Conservation (phyloP, 2,888 invertebrate species). For the Notocelia uddmanniana region DNA sequence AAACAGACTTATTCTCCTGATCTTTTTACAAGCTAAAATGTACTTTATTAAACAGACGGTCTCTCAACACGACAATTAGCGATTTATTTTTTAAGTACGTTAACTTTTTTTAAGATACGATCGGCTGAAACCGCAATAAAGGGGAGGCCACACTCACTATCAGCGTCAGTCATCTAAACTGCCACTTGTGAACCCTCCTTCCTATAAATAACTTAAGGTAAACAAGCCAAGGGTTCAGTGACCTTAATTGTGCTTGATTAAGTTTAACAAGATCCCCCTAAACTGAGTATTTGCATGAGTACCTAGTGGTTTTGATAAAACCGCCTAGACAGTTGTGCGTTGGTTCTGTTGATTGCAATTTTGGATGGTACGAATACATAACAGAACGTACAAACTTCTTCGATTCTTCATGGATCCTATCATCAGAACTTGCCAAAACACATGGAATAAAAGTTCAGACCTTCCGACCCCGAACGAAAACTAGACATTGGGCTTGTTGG, state of each 20-base stretch:
- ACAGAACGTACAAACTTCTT: too few relatives aligned
- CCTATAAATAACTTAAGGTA: conserved; percentile 30
- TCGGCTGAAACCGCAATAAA: conserved; percentile 3
- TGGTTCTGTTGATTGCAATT: too few relatives aligned
- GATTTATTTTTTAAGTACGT: background rate
- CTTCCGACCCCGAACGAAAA: too few relatives aligned
- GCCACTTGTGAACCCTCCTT: conserved; percentile 15
- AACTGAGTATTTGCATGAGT: background rate
- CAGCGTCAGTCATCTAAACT: conserved; percentile 20
- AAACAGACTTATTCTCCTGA: too few relatives aligned
- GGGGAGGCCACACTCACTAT: conserved; percentile 26
- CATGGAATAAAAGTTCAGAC: too few relatives aligned
- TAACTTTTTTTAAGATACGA: conserved; percentile 26
- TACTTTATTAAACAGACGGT: background rate
- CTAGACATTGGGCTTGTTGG: too few relatives aligned
- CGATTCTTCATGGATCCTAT: too few relatives aligned
- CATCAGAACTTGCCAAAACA: too few relatives aligned
- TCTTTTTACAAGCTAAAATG: background rate
- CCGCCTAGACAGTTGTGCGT: too few relatives aligned
- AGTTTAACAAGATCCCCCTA: background rate
- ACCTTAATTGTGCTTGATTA: conserved; percentile 17
- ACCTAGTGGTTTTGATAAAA: too few relatives aligned
- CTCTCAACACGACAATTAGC: conserved; percentile 15
- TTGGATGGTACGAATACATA: too few relatives aligned
- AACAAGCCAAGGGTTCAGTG: conserved; percentile 18